Conservation (phyloP, 2,888 invertebrate genomes). For the Drosophila yooni region DNA sequence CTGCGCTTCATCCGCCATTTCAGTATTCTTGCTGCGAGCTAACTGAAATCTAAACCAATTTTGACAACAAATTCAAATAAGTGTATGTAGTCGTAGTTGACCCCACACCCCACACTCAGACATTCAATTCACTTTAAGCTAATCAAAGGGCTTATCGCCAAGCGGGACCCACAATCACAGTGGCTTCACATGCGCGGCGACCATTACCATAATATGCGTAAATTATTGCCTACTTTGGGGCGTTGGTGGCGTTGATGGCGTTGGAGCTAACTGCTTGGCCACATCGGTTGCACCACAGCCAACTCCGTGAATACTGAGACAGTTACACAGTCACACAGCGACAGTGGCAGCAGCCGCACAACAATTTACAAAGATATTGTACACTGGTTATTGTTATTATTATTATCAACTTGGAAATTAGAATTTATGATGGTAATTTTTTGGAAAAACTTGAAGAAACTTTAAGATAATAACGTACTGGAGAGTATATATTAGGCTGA, state of each 20-base stretch:
- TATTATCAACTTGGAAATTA: neutral
- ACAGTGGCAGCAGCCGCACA: conserved; percentile 10
- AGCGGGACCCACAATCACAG: conserved; percentile 48
- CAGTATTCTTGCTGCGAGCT: conserved; percentile 13
- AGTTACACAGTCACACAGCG: conserved; percentile 14
- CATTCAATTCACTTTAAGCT: conserved; percentile 72
- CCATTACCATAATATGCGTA: conserved; percentile 72
- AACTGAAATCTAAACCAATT: conserved; percentile 44
- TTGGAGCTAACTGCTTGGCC: conserved; percentile 14
- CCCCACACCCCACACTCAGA: conserved; percentile 1
- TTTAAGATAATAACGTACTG: neutral
- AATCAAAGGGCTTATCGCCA: conserved; percentile 45
- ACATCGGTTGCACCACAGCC: conserved; percentile 47
- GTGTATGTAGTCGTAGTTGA: conserved; percentile 14
- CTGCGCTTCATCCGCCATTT: conserved; percentile 29
- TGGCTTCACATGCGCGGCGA: conserved; percentile 70
- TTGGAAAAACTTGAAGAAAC: neutral
- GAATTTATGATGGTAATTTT: neutral
- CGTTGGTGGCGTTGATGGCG: conserved; percentile 25
- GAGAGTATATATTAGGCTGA: neutral
- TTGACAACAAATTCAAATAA: conserved; percentile 71
- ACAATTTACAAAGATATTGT: conserved; percentile 20
- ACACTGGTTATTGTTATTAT: conserved; percentile 24
- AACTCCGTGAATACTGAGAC: conserved; percentile 36
- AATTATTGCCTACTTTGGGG: conserved; percentile 66